Percentiles rank a stretch among this genome's conserved stretches.
phyloP scores from a whole-genome alignment of 2,888 invertebrate genomes.

The Bruchidius siliquastri region DNA sequence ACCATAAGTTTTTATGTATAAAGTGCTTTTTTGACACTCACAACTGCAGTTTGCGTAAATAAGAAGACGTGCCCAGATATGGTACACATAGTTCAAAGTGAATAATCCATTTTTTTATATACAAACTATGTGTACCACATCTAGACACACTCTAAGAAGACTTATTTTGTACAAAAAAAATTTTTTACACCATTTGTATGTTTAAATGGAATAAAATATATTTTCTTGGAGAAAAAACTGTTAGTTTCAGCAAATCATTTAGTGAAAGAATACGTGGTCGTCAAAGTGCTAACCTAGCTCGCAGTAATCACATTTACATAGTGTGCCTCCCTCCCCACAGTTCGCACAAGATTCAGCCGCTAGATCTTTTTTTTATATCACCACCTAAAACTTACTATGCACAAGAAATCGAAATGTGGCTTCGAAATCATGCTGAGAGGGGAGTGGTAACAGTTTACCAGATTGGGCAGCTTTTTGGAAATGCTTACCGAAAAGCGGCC shows the following conservation, averaged over 20 bases:
- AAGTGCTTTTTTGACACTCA: conserved; percentile 8
- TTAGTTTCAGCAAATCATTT: neutral
- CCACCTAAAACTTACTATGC: too few relatives aligned
- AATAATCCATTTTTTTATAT: neutral
- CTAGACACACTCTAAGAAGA: neutral
- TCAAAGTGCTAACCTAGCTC: conserved; percentile 1
- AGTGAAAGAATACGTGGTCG: neutral
- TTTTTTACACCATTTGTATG: too few relatives aligned
- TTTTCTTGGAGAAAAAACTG: neutral
- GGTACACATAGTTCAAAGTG: conserved; percentile 2
- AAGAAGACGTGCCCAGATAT: conserved; percentile 7
- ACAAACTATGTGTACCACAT: conserved; percentile 2
- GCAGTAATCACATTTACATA: too few relatives aligned
- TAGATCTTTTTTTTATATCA: too few relatives aligned
- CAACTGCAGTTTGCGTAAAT: conserved; percentile 4
- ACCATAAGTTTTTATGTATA: conserved; percentile 5
- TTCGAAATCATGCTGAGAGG: too few relatives aligned
- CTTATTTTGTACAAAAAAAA: too few relatives aligned
- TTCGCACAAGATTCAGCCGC: too few relatives aligned
- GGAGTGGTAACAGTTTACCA: too few relatives aligned
- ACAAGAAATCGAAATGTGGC: too few relatives aligned
- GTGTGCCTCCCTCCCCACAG: too few relatives aligned
- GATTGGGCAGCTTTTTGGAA: too few relatives aligned
- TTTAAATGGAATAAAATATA: neutral
- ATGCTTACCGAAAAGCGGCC: too few relatives aligned